Evolutionary conservation across 2,888 invertebrate genomes (phyloP).

Genomic region (Monoplex corrugatus): DNA sequence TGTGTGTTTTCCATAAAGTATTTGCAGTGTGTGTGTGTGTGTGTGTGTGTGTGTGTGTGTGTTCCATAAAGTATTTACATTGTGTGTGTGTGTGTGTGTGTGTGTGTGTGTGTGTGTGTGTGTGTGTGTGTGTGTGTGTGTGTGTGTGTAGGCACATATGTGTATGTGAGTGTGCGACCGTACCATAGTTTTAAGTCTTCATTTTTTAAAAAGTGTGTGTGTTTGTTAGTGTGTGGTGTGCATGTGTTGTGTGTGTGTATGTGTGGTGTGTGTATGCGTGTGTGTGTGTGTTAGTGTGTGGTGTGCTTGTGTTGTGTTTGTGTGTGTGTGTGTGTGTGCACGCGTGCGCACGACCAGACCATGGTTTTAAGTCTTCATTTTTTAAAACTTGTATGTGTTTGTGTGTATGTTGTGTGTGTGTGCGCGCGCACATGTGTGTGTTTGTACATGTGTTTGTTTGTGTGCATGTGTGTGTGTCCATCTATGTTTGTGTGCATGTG

Average conservation of each 20-base stretch:
- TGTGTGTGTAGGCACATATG: background rate
- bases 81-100: background rate
- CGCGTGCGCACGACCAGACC: too few relatives aligned
- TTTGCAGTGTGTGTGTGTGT: background rate
- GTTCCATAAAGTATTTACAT: background rate
- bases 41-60: background rate
- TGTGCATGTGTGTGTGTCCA: background rate
- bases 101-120: constrained; percentile 12
- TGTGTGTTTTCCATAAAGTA: too few relatives aligned
- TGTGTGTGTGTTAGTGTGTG: too few relatives aligned
- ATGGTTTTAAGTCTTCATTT: too few relatives aligned
- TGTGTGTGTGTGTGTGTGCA: too few relatives aligned
- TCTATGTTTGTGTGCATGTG: background rate
- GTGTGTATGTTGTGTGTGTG: background rate
- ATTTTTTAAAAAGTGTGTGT: too few relatives aligned
- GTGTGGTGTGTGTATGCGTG: too few relatives aligned
- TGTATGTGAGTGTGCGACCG: background rate
- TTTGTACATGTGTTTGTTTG: background rate
- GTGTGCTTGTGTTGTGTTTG: too few relatives aligned
- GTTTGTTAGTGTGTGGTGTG: too few relatives aligned
- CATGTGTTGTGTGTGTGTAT: too few relatives aligned
- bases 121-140: too few relatives aligned
- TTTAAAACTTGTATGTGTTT: background rate
- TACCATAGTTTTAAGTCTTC: too few relatives aligned
- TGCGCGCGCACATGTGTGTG: background rate